phyloP scores from a whole-genome alignment of 92 coral and sea anemone genomes.

The Nematostella vectensis region DNA sequence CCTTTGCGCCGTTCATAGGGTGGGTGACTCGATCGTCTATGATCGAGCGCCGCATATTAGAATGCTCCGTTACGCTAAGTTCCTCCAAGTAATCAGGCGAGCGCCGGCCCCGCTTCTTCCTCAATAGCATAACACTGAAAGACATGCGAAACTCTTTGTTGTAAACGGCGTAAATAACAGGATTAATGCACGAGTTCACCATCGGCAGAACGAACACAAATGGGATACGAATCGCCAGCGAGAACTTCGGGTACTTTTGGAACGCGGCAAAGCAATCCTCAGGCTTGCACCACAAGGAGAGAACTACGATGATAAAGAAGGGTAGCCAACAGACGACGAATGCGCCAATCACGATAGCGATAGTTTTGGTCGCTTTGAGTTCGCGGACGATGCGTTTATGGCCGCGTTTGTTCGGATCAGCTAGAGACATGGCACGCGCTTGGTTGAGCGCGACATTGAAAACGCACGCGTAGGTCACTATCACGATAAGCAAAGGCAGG shows the following conservation, averaged over 20 bases:
- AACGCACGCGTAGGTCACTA: slow-evolving; percentile 67
- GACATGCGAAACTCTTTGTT: slow-evolving; percentile 84
- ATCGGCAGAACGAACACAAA: slow-evolving; percentile 70
- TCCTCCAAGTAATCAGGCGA: slow-evolving; percentile 34
- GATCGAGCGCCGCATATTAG: slow-evolving; percentile 5
- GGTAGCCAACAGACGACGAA: slow-evolving; percentile 94
- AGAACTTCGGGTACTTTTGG: slow-evolving; percentile 19
- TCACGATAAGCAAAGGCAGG: slow-evolving; percentile 62
- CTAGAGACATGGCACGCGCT: slow-evolving; percentile 69
- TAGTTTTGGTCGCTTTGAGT: slow-evolving; percentile 93
- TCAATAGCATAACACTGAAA: slow-evolving; percentile 49
- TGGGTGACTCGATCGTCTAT: too few species aligned
- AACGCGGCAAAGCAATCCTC: slow-evolving; percentile 23
- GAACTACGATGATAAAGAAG: slow-evolving; percentile 40
- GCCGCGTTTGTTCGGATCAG: slow-evolving; percentile 55
- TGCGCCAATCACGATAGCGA: slow-evolving; percentile 83
- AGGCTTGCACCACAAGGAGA: slow-evolving; percentile 56
- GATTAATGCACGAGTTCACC: slow-evolving; percentile 79
- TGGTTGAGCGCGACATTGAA: slow-evolving; percentile 73
- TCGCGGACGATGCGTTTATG: slow-evolving; percentile 70
- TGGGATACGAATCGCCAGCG: slow-evolving; percentile 37
- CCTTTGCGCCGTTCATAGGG: too few species aligned
- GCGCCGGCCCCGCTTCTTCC: not conserved
- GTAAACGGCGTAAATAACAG: slow-evolving; percentile 84
- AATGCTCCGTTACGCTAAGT: slow-evolving; percentile 36